Base-by-base conservation (phyloP, 1,140 invertebrate species). In the Temnothorax longispinosus region DNA sequence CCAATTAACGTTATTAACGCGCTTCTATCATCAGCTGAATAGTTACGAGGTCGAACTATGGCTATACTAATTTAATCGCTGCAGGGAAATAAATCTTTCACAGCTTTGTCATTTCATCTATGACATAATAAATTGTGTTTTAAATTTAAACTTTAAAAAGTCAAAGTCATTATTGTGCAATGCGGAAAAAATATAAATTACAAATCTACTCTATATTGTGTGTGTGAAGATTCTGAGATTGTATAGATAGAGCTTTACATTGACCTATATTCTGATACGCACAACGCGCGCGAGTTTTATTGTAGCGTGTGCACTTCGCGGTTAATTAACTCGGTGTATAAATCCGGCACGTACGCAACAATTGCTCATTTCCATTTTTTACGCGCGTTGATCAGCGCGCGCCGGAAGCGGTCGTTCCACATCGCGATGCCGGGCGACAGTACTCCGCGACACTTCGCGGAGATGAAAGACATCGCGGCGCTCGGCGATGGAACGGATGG, bases 1-100 rank as follows among this genome's bases (percentile, higher is more conserved):
- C 58, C 85, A 90, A 90, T 91, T 91, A 91, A 90, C 82, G 1
- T 88, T 60, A 76, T 90, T 87, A 87, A 89, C 80, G 80, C 85
- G 50, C 54, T 67, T 38, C 60, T 50, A 65, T 77, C 21, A 56
- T 72, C 44, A 41, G n/a, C 38, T 38, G 81, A 90, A 88, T 90
- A 91, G 84, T 88, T 75, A 87, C 89, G 87, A 91, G 90, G 87
- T 69, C 90, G 60, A 52, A 86, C 44, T 32, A 85, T 56, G 15
- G 11, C n/a, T 74, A 7, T n/a, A 27, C 47, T 54, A 81, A 58
- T 44, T 21, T 32, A 62, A 62, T 32, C 54, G 32, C 32, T 50
- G 21, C 21, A 21, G n/a, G 18, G n/a, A 27, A 75, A 50, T 2
- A 41, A 75, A 60, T n/a, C 32, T 84, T 32, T 71, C n/a, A 10